Evolutionary conservation across 1,140 invertebrate genomes (phyloP).

Genomic region (Proctacanthus coquilletti): DNA sequence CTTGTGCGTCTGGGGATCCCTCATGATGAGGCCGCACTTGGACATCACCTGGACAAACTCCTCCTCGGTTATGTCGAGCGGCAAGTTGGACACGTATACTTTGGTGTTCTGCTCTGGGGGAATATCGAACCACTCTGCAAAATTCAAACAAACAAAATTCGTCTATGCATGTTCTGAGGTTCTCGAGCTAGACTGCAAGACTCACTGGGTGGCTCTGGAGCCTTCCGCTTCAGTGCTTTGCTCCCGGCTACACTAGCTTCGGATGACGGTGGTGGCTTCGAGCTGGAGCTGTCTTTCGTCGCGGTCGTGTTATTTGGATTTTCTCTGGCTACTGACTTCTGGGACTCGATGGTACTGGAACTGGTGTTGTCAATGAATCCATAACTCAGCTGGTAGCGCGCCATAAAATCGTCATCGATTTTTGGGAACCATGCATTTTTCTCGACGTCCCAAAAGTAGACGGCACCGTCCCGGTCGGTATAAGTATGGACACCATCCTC

Average conservation of each 20-base stretch:
- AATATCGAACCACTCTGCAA: constrained; percentile 78
- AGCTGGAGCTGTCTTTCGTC: constrained; percentile 28
- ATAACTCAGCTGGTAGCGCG: constrained; percentile 90
- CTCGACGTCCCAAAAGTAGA: constrained; percentile 79
- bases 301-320: constrained; percentile 14
- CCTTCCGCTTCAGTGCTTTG: constrained; percentile 29
- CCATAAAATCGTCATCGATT: constrained; percentile 94
- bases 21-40: constrained; percentile 92
- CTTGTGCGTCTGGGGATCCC: constrained; percentile 65
- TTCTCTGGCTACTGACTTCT: constrained; percentile 21
- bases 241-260: too few species aligned
- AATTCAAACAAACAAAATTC: constrained; percentile 12
- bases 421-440: constrained; percentile 95
- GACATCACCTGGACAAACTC: constrained; percentile 83
- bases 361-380: constrained; percentile 55
- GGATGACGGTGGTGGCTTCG: constrained; percentile 31
- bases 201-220: constrained; percentile 30
- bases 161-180: too few species aligned
- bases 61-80: constrained; percentile 75
- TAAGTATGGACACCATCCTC: constrained; percentile 67
- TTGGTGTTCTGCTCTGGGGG: constrained; percentile 89
- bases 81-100: constrained; percentile 92
- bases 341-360: too few species aligned
- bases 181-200: too few species aligned
- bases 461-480: constrained; percentile 74